Conservation (phyloP, 2,797 vertebrate species). For the Lithobates sylvaticus region DNA sequence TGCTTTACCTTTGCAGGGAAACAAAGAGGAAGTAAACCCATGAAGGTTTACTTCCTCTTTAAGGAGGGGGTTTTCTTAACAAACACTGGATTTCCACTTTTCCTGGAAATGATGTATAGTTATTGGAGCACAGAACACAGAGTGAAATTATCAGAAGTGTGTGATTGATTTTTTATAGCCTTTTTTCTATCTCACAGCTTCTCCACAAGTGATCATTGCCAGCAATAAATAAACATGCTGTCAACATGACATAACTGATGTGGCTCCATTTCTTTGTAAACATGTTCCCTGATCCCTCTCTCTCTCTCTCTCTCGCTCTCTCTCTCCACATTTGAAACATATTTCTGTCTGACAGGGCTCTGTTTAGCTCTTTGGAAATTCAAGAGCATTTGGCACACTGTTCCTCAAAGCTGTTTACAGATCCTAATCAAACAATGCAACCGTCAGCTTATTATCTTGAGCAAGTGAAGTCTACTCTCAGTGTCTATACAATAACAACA, state of each 20-base stretch:
- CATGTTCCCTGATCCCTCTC: background rate
- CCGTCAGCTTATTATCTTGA: conserved; percentile 13
- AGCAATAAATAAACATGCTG: background rate
- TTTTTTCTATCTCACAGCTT: background rate
- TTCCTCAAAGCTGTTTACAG: conserved; percentile 36
- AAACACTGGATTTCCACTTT: background rate
- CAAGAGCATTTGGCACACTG: conserved; percentile 30
- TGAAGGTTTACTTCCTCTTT: too few species aligned
- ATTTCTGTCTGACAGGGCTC: conserved; percentile 9
- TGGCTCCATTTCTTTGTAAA: conserved; percentile 6
- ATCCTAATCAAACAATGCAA: conserved; percentile 15
- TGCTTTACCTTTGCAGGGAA: too few species aligned
- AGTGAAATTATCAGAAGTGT: background rate
- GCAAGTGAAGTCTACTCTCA: conserved; percentile 2
- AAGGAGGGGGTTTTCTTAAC: background rate
- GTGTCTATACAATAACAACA: background rate
- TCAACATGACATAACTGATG: background rate
- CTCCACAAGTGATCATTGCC: background rate
- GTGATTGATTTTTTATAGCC: background rate
- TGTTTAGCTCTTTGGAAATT: conserved; percentile 17
- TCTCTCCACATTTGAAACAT: background rate
- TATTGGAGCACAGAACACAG: background rate
- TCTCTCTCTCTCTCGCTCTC: background rate
- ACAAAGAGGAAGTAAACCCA: too few species aligned
- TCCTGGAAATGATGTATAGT: background rate